Base-by-base conservation (phyloP, 37 sponge, comb jelly and placozoan species). In the Cliona cf. orientalis region DNA sequence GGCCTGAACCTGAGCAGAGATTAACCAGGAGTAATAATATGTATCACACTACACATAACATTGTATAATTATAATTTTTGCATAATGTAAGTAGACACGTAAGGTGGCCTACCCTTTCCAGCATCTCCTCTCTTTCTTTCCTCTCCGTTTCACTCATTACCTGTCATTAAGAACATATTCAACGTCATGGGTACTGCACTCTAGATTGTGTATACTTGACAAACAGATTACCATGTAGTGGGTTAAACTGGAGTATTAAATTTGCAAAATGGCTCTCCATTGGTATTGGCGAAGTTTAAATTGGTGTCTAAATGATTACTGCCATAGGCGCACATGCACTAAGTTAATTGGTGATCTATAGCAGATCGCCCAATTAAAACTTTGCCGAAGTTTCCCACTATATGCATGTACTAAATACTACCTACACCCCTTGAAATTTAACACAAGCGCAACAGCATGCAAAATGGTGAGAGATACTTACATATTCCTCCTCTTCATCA, bases 1-100 rank as follows among this genome's bases (percentile, higher is more conserved):
- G 17, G 69, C 91, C 46, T 86, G 87, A 0, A 93, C 79, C 94
- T 93, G 46, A 11, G 23, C 11, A 80, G 7, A 63, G n/a, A 76
- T 53, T 63, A 5, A n/a, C n/a, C n/a, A n/a, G n/a, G n/a, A n/a
- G n/a, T n/a, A n/a, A n/a, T n/a, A n/a, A n/a, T n/a, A n/a, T n/a
- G 55, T 49, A 49, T 17, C 55, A 17, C 55, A 49, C 55, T 37
- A 37, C 22, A 34, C 71, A 63, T n/a, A 63, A 21, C 7, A 26
- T n/a, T 11, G 34, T 9, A 31, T 64, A 12, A 32, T 31, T 12
- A 64, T 64, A 19, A 12, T 11, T 23, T 32, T 11, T 64, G 11
- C 11, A 64, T 9, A 64, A n/a, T 64, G 11, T 64, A 11, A 64
- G 12, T 32, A 42, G 21, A 69, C 12, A 11, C 9, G 53, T 19